Percentiles rank a stretch among this genome's conserved stretches.
Conservation (phyloP, 2,797 vertebrate species). For the Chelmon rostratus region DNA sequence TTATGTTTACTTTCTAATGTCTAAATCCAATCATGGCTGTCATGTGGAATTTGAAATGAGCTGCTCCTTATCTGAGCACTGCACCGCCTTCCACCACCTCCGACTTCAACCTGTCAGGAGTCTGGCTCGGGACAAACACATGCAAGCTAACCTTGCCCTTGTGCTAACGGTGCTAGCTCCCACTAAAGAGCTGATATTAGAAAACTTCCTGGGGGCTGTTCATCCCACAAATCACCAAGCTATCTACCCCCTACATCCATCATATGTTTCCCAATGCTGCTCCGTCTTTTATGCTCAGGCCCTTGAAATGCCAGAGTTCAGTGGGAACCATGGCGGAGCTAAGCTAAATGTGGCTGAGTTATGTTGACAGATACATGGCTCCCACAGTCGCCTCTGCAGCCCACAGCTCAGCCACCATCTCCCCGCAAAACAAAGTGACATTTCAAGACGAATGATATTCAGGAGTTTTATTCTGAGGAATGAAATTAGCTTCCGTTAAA, state of each 20-base stretch:
- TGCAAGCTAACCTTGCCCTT: conserved; percentile 65
- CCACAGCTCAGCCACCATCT: conserved; percentile 8
- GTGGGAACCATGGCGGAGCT: conserved; percentile 24
- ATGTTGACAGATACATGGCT: conserved; percentile 66
- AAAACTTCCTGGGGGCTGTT: conserved; percentile 47
- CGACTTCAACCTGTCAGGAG: conserved; percentile 56
- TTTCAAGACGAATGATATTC: conserved; percentile 74
- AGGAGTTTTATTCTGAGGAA: conserved; percentile 68
- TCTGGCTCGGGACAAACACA: conserved; percentile 54
- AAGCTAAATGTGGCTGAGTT: conserved; percentile 65
- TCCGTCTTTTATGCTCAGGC: conserved; percentile 32
- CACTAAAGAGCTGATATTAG: conserved; percentile 46
- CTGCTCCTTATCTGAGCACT: conserved; percentile 56
- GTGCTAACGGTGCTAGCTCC: conserved; percentile 48
- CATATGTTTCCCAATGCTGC: conserved; percentile 31
- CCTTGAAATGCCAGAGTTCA: conserved; percentile 75
- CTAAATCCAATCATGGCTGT: conserved; percentile 69
- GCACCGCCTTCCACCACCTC: conserved; percentile 47
- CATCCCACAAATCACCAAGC: conserved; percentile 64
- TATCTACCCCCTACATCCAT: conserved; percentile 16
- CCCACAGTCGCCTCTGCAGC: conserved; percentile 22
- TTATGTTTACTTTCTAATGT: conserved; percentile 58
- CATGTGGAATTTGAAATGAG: conserved; percentile 63
- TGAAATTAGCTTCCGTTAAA: conserved; percentile 77
- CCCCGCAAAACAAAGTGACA: conserved; percentile 56